Base-by-base conservation (phyloP, 2,888 invertebrate genomes). In the Ormyrus rosae region DNA sequence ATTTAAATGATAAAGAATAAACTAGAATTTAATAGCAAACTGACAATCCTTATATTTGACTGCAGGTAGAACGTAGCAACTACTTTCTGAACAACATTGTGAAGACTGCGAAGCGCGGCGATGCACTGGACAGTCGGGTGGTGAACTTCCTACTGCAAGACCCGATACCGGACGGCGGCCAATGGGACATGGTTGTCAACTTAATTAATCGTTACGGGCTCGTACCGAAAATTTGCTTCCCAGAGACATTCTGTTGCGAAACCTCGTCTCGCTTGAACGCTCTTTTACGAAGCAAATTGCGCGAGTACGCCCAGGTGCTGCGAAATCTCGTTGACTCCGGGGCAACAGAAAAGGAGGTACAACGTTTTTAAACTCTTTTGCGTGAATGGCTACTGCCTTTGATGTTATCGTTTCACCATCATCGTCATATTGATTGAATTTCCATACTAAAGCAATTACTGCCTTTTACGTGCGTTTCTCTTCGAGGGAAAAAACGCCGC, bases 161-260 rank as follows among this genome's bases (percentile, higher is more conserved):
- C 88, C 96, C 96, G n/a, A 94, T 94, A 72, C 93, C 93, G 83
- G 97, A 97, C 87, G 97, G 97, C 50, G 97, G 98, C 0, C 97
- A 98, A 89, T 98, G 97, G 97, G 96, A 97, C 89, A 97, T 98
- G 97, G 91, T 97, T 80, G 95, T 95, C 50, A 97, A 97, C 90
- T 91, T 98, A 34, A 94, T 98, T 78, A 96, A 95, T 90, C 96
- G 96, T 88, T 94, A 98, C 88, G 98, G 98, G 11, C 91, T 98
- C 73, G 94, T 98, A 92, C 98, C 98, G 75, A 97, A 98, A 92
- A 94, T 94, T 87, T 95, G 95, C 88, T 97, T 95, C 91, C 96
- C 97, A 0, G 97, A 97, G 88, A 93, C 96, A 0, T 96, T 93
- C 91, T 95, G 95, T 90, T 95, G 95, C 55, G 95, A 96, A 86